Base-by-base conservation (phyloP, 1,140 invertebrate species). In the Pseudomyrmex concolor region DNA sequence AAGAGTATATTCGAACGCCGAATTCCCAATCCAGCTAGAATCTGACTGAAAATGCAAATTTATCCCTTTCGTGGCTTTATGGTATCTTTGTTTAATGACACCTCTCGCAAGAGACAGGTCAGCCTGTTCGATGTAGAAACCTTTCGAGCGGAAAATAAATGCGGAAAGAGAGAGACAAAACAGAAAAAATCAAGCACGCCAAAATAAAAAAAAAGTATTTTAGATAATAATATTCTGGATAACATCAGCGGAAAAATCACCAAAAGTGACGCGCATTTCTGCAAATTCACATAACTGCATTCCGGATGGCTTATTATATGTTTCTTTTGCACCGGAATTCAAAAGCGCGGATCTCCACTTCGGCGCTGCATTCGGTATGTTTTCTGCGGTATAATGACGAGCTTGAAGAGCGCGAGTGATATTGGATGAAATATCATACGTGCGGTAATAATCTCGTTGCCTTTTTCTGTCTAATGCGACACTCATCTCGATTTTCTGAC, bases 351-450 rank as follows among this genome's bases (percentile, higher is more conserved):
- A 4, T 50, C 17, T 8, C 1, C 15, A 3, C 9, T 8, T 51
- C 13, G 50, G 12, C 19, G 59, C 55, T 15, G 9, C 43, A 62
- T 34, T 50, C 34, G 34, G 5, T 25, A 10, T 5, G 15, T 74
- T 25, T 34, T 5, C 2, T 51, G 45, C 5, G 5, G 19, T 45
- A 12, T 62, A 25, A 59, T 13, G 34, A 22, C 17, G 25, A 43
- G 4, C 34, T 13, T 12, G 8, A 34, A 34, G 34, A 34, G 15
- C n/a, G 45, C 15, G 19, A 73, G 19, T 34, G 15, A 63, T 74
- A 50, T 74, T 13, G 72, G 45, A 62, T 62, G 45, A 51, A 62
- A 63, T 62, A 34, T 60, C 71, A 22, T 73, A 73, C 57, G 1
- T 9, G 8, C 17, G 9, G 2, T 59, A 73, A 60, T 59, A 73